Evolutionary conservation across 1,140 invertebrate genomes (phyloP), one percentile per base, ranked within the genome.

Genomic region (Zeugodacus cucurbitae): DNA sequence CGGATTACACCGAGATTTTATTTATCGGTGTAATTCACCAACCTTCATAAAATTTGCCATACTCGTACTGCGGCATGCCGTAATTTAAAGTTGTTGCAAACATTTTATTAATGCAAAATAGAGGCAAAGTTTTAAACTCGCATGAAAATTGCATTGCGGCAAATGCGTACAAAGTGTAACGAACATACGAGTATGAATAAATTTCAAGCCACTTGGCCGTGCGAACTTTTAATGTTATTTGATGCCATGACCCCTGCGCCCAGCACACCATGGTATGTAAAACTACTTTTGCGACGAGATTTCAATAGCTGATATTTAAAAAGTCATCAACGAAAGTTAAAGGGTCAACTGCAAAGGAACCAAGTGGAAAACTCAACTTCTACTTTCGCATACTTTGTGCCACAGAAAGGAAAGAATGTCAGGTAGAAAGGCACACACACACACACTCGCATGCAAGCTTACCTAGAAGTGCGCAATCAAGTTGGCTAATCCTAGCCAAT

Each of bases 181-280:
- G 67, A 74, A 74, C 67, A 74, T 74, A 74, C 41, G 67, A 74
- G 41, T 74, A 74, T 74, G 67, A 74, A 74, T 74, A 74, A 74
- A 74, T 37, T 74, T 37, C 14, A 74, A 74, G 41, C 67, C n/a
- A 74, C 67, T 74, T 74, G 67, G 22, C 67, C 41, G 34, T 17
- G 67, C 32, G 34, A 74, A 74, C 67, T 74, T 74, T 74, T 74
- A 74, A 74, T 74, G 41, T 37, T 74, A 74, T 41, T 74, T 74
- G 26, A 62, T 22, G 20, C 67, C 67, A 37, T n/a, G 34, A 74
- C 67, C 67, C 17, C 34, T 22, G 67, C 64, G 26, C 14, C 67
- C 34, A 32, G 29, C 5, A 67, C 10, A 10, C 22, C 4, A 5
- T 59, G 58, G 1, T 2, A n/a, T 17, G n/a, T 22, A 26, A 62